Conservation (phyloP, 2,113 vertebrate genomes). For the Misgurnus anguillicaudatus region DNA sequence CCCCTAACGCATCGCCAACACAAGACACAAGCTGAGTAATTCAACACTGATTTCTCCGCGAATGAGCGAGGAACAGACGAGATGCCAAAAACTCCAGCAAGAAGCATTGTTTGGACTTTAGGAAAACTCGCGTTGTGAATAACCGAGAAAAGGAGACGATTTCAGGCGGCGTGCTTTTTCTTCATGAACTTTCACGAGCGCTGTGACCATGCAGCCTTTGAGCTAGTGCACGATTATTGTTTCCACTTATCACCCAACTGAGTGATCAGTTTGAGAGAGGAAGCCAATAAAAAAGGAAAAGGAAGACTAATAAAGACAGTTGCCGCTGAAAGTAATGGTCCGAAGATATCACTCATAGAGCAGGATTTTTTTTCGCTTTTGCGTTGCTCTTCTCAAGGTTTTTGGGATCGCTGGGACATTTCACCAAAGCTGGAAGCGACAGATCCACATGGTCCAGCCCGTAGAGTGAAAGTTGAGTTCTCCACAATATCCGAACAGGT, state of each 20-base stretch:
- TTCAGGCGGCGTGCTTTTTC: slow-evolving; percentile 64
- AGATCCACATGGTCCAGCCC: slow-evolving; percentile 82
- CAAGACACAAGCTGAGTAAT: slow-evolving; percentile 70
- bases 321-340: slow-evolving; percentile 71
- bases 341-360: slow-evolving; percentile 64
- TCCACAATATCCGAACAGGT: slow-evolving; percentile 81
- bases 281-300: slow-evolving; percentile 65
- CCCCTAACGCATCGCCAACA: slow-evolving; percentile 65
- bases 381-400: slow-evolving; percentile 52
- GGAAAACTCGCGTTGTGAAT: slow-evolving; percentile 66
- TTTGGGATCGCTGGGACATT: slow-evolving; percentile 73
- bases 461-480: slow-evolving; percentile 82
- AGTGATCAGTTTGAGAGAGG: slow-evolving; percentile 72
- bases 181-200: slow-evolving; percentile 69
- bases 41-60: slow-evolving; percentile 76
- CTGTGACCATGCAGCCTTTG: slow-evolving; percentile 67
- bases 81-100: slow-evolving; percentile 73
- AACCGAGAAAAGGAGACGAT: slow-evolving; percentile 50
- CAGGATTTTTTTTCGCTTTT: slow-evolving; percentile 62
- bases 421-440: slow-evolving; percentile 73
- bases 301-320: slow-evolving; percentile 73
- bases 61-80: slow-evolving; percentile 73
- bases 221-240: slow-evolving; percentile 77
- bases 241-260: slow-evolving; percentile 73
- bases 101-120: slow-evolving; percentile 61